Base-by-base conservation (phyloP, 1,140 invertebrate species). In the Matsumurasca onukii region DNA sequence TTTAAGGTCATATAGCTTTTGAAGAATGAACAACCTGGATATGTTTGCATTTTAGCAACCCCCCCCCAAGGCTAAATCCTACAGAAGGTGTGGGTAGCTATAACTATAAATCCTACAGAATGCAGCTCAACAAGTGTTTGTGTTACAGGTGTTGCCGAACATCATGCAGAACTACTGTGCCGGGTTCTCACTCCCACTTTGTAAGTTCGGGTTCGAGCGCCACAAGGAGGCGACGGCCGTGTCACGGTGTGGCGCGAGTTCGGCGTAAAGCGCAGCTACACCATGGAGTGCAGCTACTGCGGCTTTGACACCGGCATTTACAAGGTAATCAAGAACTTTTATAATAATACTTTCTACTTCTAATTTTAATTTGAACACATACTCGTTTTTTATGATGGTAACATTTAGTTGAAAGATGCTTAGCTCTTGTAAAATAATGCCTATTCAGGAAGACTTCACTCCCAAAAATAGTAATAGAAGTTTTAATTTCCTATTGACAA, bases 271-370 rank as follows among this genome's bases (percentile, higher is more conserved):
- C 79, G 87, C 51, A 87, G 84, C 67, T 96, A 95, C 79, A 96
- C 93, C 3, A 88, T 96, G 86, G 94, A 96, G 78, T 91, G 90
- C 55, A 92, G 90, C 68, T 94, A 91, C 78, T 92, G 91, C 76
- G 93, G 93, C 24, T 94, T 89, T 77, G 91, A 93, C 76, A 85
- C 88, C 74, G 92, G 92, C 55, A 82, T 84, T 39, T 91, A 88
- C 75, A 86, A 86, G 81, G 90, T 85, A n/a, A n/a, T 74, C n/a
- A 12, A 45, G 39, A 12, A 45, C 12, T n/a, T 45, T 45, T 12
- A n/a, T n/a, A 12, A n/a, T 45, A n/a, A 45, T 12, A 12, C 39
- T 12, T 20, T 17, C 24, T 68, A 62, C 12, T 63, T 61, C 30
- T 13, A 29, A 59, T 63, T 62, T 62, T n/a, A 22, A 67, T 17